Evolutionary conservation across 1,140 invertebrate species (phyloP).

Genomic region (Drosophila pruinosa): DNA sequence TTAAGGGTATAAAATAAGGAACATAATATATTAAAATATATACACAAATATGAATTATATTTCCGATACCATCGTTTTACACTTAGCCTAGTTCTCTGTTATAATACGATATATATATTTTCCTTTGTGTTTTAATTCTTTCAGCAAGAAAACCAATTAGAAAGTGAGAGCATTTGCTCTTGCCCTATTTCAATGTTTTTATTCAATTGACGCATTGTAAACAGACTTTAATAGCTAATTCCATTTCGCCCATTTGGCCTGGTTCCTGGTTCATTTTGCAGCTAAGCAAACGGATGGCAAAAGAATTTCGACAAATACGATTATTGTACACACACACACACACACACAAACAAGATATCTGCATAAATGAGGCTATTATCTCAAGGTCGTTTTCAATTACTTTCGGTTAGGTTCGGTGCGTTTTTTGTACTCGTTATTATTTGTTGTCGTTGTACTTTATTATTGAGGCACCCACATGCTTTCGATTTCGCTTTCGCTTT

Average conservation of each 20-base stretch:
- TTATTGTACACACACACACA: too few species aligned
- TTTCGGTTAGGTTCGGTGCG: constrained; percentile 13
- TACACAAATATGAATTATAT: too few species aligned
- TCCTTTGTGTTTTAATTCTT: too few species aligned
- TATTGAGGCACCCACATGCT: constrained; percentile 38
- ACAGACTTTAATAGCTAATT: constrained; percentile 16
- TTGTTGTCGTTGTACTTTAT: constrained; percentile 2
- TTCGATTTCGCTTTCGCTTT: constrained; percentile 50
- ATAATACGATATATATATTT: too few species aligned
- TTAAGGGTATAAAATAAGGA: too few species aligned
- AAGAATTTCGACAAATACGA: constrained; percentile 30
- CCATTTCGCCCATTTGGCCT: constrained; percentile 1
- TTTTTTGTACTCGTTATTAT: not conserved
- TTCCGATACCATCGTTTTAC: too few species aligned
- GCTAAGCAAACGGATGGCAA: constrained; percentile 29
- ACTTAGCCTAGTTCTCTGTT: too few species aligned
- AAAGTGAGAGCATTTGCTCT: not conserved
- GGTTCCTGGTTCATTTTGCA: constrained; percentile 41
- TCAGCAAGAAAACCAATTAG: too few species aligned
- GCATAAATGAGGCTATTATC: constrained; percentile 71
- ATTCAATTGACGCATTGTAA: constrained; percentile 27
- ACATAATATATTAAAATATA: too few species aligned
- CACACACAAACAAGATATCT: constrained; percentile 36
- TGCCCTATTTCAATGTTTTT: not conserved
- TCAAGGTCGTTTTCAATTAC: constrained; percentile 67